Conservation (phyloP, 64 coral and sea anemone genomes). For the Pachyseris speciosa region DNA sequence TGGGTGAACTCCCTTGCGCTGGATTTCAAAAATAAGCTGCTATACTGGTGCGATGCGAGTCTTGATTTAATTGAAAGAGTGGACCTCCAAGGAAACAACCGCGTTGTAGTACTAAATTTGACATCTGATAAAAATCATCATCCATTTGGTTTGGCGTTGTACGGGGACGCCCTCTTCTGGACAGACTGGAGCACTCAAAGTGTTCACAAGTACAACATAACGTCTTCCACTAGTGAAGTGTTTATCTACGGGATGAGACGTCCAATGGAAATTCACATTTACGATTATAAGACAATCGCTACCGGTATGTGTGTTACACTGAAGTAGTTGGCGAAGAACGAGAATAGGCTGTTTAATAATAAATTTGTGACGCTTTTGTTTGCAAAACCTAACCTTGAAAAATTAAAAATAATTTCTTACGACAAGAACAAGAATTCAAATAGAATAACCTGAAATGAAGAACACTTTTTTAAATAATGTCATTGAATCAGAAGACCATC, state of each 20-base stretch:
- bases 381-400: background rate
- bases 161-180: slow-evolving; percentile 37
- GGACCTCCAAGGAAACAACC: slow-evolving; percentile 51
- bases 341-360: background rate
- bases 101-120: slow-evolving; percentile 34
- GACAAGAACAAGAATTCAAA: background rate
- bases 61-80: slow-evolving; percentile 74
- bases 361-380: background rate
- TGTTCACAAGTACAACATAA: slow-evolving; percentile 51
- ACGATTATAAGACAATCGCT: background rate
- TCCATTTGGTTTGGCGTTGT: slow-evolving; percentile 49
- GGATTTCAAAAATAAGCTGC: slow-evolving; percentile 41
- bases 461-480: background rate
- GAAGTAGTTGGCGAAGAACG: background rate
- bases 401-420: background rate
- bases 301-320: slow-evolving; percentile 7
- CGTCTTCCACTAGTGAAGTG: background rate
- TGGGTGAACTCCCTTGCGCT: slow-evolving; percentile 70
- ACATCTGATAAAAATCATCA: slow-evolving; percentile 2
- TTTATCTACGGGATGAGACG: slow-evolving; percentile 22
- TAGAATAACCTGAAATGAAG: background rate
- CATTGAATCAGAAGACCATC: background rate
- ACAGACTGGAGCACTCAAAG: slow-evolving; percentile 33
- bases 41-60: slow-evolving; percentile 82
- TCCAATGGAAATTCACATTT: slow-evolving; percentile 33